Percentiles rank a stretch among this genome's conserved stretches.
Evolutionary conservation across 2,797 vertebrate species (phyloP).

Genomic region (Sibirionetta formosa): DNA sequence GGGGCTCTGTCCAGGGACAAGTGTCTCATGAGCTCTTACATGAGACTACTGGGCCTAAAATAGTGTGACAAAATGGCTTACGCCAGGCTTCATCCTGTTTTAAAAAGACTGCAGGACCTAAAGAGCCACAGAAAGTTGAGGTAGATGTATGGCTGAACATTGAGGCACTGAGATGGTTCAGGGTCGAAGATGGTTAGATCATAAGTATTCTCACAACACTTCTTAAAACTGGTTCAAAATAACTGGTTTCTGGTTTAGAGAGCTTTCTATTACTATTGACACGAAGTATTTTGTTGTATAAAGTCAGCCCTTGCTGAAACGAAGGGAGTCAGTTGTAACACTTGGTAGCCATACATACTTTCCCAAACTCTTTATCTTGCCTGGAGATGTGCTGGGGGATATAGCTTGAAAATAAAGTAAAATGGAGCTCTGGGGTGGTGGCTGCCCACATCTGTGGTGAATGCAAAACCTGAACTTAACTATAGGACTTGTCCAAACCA

Average conservation of each 20-base stretch:
- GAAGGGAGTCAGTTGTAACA: neutral
- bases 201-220: neutral
- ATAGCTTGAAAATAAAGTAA: neutral
- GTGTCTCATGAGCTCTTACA: neutral
- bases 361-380: neutral
- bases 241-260: neutral
- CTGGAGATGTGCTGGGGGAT: neutral
- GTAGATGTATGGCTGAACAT: neutral
- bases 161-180: neutral
- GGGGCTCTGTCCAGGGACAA: neutral
- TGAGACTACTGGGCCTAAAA: neutral
- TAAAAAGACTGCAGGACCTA: neutral
- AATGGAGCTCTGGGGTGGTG: neutral
- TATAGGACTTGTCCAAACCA: neutral
- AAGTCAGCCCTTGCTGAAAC: neutral
- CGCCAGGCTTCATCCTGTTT: neutral
- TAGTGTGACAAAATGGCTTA: fast-evolving
- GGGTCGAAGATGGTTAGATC: neutral
- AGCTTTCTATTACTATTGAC: neutral
- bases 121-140: neutral
- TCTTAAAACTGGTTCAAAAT: neutral
- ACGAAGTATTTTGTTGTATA: neutral
- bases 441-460: neutral
- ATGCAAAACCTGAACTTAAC: neutral
- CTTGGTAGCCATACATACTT: neutral